Base-by-base conservation (phyloP, 2,888 invertebrate genomes). In the Netelia virgata region DNA sequence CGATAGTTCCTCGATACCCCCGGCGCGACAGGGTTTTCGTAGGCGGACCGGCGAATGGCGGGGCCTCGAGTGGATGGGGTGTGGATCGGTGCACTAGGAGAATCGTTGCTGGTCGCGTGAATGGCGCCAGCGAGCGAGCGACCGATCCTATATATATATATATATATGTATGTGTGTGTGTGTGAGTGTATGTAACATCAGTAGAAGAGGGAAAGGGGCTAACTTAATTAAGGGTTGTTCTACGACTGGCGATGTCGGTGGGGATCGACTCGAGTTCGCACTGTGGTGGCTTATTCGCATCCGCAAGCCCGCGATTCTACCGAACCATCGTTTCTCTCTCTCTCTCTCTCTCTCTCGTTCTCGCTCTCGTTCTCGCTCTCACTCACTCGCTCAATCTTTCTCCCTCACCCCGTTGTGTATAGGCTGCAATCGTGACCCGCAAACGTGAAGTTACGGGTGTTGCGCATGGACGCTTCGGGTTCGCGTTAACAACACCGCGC, bases 141-240 rank as follows among this genome's bases (percentile, higher is more conserved):
- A 73, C 69, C 77, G 78, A 74, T 50, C 20, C 68, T 50, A 66
- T 77, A 36, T 23, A 59, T 59, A 59, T 59, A 23, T 28, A 18
- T 57, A 57, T 16, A 57, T n/a, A n/a, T 88, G 86, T 88, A 88
- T 87, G n/a, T n/a, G n/a, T n/a, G n/a, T 20, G 8, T 55, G 16
- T n/a, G 16, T n/a, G 16, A 88, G 86, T 88, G 87, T 87, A 86
- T 89, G 86, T 85, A 61, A 64, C 50, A 57, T 73, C 57, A 47
- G 61, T 63, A 41, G 64, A 73, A 69, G 73, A 66, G 64, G 59
- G 82, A 75, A 64, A 69, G 83, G 90, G 91, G 90, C 91, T 93
- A 92, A 92, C 92, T 93, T 92, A 92, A 93, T 92, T 93, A 92
- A 92, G 90, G 91, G 90, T 90, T 91, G 92, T 91, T 92, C 91